Conservation (phyloP, 2,888 invertebrate genomes). For the Protonemura montana region DNA sequence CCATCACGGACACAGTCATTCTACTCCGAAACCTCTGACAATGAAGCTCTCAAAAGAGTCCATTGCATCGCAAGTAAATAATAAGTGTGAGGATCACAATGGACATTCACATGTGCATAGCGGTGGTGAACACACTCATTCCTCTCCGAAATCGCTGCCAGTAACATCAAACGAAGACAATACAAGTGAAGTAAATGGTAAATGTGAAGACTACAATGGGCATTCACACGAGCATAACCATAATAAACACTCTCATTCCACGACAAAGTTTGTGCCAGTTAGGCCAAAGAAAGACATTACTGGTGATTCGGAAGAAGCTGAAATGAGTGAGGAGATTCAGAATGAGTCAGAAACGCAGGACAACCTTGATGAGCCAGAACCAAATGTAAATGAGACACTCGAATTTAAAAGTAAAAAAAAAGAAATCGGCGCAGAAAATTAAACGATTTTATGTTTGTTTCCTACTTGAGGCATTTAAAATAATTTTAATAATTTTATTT, state of each 20-base stretch:
- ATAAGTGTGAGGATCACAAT: not conserved
- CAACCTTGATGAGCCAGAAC: too few relatives aligned
- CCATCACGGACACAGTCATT: conserved; percentile 17
- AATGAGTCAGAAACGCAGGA: too few relatives aligned
- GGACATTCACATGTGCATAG: not conserved
- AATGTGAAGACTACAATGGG: too few relatives aligned
- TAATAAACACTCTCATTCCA: too few relatives aligned
- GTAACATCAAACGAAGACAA: too few relatives aligned
- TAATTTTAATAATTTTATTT: not conserved
- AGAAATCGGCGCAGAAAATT: not conserved
- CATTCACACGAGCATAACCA: too few relatives aligned
- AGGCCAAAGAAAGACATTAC: too few relatives aligned
- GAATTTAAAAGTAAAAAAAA: not conserved
- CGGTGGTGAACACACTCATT: not conserved
- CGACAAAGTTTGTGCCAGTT: too few relatives aligned
- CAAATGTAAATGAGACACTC: not conserved
- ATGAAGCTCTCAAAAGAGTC: not conserved
- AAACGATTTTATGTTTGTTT: not conserved
- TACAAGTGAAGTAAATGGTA: too few relatives aligned
- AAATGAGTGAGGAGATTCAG: too few relatives aligned
- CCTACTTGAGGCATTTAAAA: not conserved
- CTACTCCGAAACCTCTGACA: not conserved
- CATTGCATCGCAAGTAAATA: not conserved
- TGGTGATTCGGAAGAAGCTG: too few relatives aligned
- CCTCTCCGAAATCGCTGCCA: too few relatives aligned